phyloP scores from a whole-genome alignment of 2,888 invertebrate genomes.

The Drosophila niveifrons region DNA sequence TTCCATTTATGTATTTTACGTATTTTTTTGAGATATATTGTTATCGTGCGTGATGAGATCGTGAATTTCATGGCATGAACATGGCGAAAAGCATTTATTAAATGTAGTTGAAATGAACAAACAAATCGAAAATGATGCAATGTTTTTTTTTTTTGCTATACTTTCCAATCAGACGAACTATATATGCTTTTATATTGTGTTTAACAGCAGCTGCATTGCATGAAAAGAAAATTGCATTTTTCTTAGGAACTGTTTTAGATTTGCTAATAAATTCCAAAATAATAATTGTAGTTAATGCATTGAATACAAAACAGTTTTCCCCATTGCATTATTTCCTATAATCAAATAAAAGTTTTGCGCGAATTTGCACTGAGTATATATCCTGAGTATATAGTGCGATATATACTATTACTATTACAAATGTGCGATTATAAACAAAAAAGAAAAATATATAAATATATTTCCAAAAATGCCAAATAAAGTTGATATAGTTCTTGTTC shows the following conservation, averaged over 20 bases:
- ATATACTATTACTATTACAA: conserved; percentile 31
- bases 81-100: conserved; percentile 35
- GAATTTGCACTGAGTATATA: not conserved
- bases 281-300: too few relatives aligned
- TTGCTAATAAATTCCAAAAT: too few relatives aligned
- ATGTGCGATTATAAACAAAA: conserved; percentile 7
- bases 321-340: too few relatives aligned
- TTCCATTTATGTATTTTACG: conserved; percentile 2
- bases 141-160: conserved; percentile 1
- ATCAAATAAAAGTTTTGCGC: not conserved
- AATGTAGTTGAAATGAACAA: conserved; percentile 22
- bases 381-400: not conserved
- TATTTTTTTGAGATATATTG: conserved; percentile 9
- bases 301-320: too few relatives aligned
- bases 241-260: too few relatives aligned
- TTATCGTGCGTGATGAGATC: conserved; percentile 2
- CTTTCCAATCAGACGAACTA: not conserved
- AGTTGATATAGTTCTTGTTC: not conserved
- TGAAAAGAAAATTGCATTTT: too few relatives aligned
- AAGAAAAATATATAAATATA: conserved; percentile 15
- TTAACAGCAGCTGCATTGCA: not conserved
- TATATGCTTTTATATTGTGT: not conserved
- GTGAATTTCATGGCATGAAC: conserved; percentile 19
- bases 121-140: conserved; percentile 8
- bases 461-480: not conserved